These are phyloP conservation scores for Blastobasis adustella DNA, from an alignment of 2,888 invertebrate species.

Conservation along the genomic window DNA sequence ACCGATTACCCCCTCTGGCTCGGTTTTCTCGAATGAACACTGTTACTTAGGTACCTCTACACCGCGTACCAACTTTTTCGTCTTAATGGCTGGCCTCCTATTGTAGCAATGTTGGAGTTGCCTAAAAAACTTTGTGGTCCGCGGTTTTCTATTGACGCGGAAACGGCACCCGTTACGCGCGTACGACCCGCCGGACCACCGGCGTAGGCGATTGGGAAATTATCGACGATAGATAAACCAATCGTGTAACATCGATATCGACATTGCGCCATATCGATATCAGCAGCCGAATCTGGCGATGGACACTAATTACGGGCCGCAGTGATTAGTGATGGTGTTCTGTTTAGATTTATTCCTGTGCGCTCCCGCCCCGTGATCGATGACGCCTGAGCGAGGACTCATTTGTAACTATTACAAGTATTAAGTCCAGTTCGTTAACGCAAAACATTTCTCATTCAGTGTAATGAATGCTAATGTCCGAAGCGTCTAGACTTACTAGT, in stretches of 20 bases:
- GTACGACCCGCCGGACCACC: slow-evolving; percentile 7
- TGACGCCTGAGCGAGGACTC: background rate
- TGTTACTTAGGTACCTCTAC: too few species aligned
- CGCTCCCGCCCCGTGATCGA: slow-evolving; percentile 8
- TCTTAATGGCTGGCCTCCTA: too few species aligned
- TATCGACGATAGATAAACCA: background rate
- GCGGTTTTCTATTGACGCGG: background rate
- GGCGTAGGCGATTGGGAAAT: slow-evolving; percentile 7
- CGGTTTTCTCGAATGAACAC: too few species aligned
- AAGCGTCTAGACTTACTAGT: too few species aligned
- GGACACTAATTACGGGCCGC: background rate
- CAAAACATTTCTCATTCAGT: too few species aligned
- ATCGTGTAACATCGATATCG: background rate
- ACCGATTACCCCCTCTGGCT: too few species aligned
- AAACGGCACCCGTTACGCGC: background rate
- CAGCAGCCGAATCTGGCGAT: background rate
- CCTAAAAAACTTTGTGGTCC: too few species aligned
- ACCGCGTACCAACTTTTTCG: too few species aligned
- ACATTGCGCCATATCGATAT: slow-evolving; percentile 10
- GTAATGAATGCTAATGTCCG: too few species aligned
- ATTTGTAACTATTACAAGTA: too few species aligned
- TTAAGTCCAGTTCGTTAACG: too few species aligned
- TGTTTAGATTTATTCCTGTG: slow-evolving; percentile 16
- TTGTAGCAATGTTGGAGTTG: too few species aligned
- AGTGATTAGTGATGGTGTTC: slow-evolving; percentile 14